Conservation (phyloP, 2,888 invertebrate species). For the Doris montereyensis region DNA sequence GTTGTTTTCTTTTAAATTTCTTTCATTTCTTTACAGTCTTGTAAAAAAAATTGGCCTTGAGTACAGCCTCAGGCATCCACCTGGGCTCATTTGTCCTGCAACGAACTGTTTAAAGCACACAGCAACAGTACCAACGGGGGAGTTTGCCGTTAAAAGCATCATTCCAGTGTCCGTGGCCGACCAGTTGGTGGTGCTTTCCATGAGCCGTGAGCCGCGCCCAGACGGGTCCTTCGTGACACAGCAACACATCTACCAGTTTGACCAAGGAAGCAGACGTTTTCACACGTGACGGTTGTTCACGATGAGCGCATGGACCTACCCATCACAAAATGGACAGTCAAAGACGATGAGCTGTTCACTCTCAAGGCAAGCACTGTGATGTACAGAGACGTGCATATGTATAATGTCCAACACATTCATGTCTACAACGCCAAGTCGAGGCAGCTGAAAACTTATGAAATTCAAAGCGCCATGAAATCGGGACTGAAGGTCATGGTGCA, state of each 20-base stretch:
- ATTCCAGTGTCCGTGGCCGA: slow-evolving; percentile 27
- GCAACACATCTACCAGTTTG: slow-evolving; percentile 27
- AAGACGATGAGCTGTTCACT: slow-evolving; percentile 3
- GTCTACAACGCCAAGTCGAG: slow-evolving; percentile 28
- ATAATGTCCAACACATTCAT: slow-evolving; percentile 29
- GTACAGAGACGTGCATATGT: slow-evolving; percentile 4
- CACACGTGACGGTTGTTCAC: not conserved
- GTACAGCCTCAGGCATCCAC: not conserved
- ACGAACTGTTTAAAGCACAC: slow-evolving; percentile 14
- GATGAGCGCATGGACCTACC: slow-evolving; percentile 16
- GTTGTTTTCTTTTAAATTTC: too few relatives aligned
- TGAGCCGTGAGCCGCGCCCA: slow-evolving; percentile 17
- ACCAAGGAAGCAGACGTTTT: not conserved
- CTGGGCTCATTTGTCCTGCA: slow-evolving; percentile 18
- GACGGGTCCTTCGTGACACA: slow-evolving; percentile 25
- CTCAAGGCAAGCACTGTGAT: slow-evolving; percentile 36
- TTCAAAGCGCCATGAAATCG: slow-evolving; percentile 27
- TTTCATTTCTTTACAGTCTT: slow-evolving; percentile 17
- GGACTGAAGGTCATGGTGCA: slow-evolving; percentile 31
- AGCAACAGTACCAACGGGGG: not conserved
- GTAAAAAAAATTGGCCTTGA: slow-evolving; percentile 3
- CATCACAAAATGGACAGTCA: slow-evolving; percentile 34
- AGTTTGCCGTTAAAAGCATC: slow-evolving; percentile 30
- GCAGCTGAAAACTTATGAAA: not conserved
- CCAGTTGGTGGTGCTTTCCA: slow-evolving; percentile 33